Base-by-base conservation (phyloP, 2,113 vertebrate genomes). In the Oreochromis tanganicae region DNA sequence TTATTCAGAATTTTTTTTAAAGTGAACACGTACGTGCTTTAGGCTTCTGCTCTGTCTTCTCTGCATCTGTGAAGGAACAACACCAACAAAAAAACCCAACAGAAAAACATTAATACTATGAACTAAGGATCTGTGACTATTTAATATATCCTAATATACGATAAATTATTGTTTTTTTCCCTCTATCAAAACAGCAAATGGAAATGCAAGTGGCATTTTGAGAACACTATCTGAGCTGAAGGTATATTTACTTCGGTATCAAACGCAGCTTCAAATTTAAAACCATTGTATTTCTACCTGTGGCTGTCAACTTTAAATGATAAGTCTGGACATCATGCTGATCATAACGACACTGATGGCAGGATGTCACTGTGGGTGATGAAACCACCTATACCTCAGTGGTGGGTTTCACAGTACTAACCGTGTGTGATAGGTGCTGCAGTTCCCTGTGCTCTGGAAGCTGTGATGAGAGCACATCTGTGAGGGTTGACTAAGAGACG, bases 381-480 rank as follows among this genome's bases (percentile, higher is more conserved):
- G n/a, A 71, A 71, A 36, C 32, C 24, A 21, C n/a, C 7, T 38
- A 27, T 1, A 19, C 11, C 9, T 41, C 24, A 9, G 29, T 17
- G 16, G 9, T 36, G 13, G 61, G 7, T 29, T 38, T 81, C 13
- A 8, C 2, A n/a, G 57, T 4, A 82, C 90, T 87, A 17, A 96
- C 96, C 95, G 9, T 8, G 4, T 68, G 79, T 84, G 54, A 89
- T 85, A 6, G 90, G 79, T 13, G 94, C 90, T 9, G 92, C 90
- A 3, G 95, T 95, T 11, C 94, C 93, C 85, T 96, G 97, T 4
- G 94, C 54, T 90, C 96, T 95, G 50, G 80, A 84, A 1, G 92
- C 87, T 11, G 89, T 59, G 19, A 93, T 5, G 11, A 95, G 7
- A 27, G 85, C 86, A 83, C 92, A 87, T 79, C 93, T 93, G 79